Evolutionary conservation across 2,113 vertebrate species (phyloP).

Genomic region (Penelope pileata): DNA sequence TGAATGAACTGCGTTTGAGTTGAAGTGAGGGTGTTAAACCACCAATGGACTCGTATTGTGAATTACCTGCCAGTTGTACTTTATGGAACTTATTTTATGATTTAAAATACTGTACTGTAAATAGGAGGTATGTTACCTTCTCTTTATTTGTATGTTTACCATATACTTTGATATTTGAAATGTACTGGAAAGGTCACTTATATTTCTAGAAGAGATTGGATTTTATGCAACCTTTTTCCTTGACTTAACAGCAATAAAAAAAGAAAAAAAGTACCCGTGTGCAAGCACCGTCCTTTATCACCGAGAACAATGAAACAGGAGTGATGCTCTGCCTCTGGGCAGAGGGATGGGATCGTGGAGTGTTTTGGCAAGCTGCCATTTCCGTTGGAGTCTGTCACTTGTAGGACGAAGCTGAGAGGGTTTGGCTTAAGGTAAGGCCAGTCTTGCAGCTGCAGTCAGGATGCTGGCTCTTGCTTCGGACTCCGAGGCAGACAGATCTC

Average conservation of each 20-base stretch:
- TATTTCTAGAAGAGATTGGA: constrained; percentile 94
- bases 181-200: constrained; percentile 94
- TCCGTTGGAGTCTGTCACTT: not conserved
- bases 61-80: constrained; percentile 82
- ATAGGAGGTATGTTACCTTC: constrained; percentile 84
- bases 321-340: not conserved
- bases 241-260: constrained; percentile 97
- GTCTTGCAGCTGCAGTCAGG: not conserved
- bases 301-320: not conserved
- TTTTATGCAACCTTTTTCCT: constrained; percentile 93
- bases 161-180: constrained; percentile 95
- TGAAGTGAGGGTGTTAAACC: constrained; percentile 77
- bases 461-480: not conserved
- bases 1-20: constrained; percentile 77
- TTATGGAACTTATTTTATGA: constrained; percentile 83
- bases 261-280: constrained; percentile 62
- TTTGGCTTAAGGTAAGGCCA: not conserved
- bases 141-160: constrained; percentile 92
- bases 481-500: not conserved
- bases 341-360: rapidly evolving
- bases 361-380: not conserved
- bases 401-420: not conserved
- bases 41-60: constrained; percentile 71
- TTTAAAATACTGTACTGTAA: constrained; percentile 91
- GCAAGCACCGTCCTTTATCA: constrained; percentile 50